Evolutionary conservation across 1,140 invertebrate species (phyloP).

Genomic region (Micrasema longulum): DNA sequence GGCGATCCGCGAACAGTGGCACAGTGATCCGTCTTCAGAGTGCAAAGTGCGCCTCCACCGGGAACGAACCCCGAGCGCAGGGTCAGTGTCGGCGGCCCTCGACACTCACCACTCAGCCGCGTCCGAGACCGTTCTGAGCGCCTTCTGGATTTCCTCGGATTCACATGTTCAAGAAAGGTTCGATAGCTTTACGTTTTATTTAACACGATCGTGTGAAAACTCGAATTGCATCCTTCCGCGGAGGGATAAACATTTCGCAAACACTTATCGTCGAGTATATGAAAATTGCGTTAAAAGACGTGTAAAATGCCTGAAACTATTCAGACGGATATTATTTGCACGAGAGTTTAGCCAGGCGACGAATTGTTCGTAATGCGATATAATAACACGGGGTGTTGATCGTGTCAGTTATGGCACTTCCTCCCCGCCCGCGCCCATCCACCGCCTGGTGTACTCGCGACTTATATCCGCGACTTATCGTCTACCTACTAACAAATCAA

Average conservation of each 20-base stretch:
- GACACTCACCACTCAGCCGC: not conserved
- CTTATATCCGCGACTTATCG: too few relatives aligned
- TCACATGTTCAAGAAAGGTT: constrained; percentile 54
- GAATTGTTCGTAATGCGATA: constrained; percentile 30
- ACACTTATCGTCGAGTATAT: constrained; percentile 49
- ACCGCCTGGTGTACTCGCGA: too few relatives aligned
- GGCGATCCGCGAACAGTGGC: not conserved
- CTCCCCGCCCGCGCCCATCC: too few relatives aligned
- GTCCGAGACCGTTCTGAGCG: constrained; percentile 16
- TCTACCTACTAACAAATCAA: too few relatives aligned
- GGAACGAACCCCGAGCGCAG: too few relatives aligned
- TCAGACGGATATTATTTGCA: constrained; percentile 48
- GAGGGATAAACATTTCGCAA: constrained; percentile 44
- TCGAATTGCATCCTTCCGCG: constrained; percentile 43
- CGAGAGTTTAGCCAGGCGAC: constrained; percentile 46
- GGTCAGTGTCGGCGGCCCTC: too few relatives aligned
- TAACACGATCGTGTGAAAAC: constrained; percentile 53
- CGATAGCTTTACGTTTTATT: constrained; percentile 45
- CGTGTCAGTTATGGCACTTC: too few relatives aligned
- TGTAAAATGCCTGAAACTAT: constrained; percentile 43
- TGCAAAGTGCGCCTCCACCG: not conserved
- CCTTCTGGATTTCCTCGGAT: constrained; percentile 19
- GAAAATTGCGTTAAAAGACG: constrained; percentile 52
- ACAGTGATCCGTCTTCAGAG: not conserved
- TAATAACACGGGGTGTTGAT: not conserved